phyloP scores from a whole-genome alignment of 2,888 invertebrate genomes.

The Drosophila mettleri region DNA sequence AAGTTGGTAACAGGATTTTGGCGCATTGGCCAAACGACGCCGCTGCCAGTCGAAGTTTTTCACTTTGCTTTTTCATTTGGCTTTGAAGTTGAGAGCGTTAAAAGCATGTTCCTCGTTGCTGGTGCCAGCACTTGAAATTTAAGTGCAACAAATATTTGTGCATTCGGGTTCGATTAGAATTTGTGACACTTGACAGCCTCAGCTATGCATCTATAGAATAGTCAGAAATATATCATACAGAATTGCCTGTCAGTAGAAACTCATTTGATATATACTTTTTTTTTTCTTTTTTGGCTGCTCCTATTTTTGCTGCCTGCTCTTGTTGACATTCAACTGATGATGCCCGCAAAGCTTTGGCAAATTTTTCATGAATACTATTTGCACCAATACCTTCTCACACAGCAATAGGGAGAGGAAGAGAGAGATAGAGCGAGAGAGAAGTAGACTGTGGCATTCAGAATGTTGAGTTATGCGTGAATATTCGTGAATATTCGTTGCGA shows the following conservation, averaged over 20 bases:
- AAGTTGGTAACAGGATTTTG: constrained; percentile 55
- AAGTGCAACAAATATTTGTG: constrained; percentile 56
- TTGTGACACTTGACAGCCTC: constrained; percentile 9
- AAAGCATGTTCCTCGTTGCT: neutral
- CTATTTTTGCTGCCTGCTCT: constrained; percentile 34
- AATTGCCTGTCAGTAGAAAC: constrained; percentile 40
- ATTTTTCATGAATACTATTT: constrained; percentile 76
- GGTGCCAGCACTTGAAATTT: constrained; percentile 48
- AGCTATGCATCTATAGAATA: neutral
- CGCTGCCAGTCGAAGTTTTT: constrained; percentile 62
- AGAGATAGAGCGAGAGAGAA: no score
- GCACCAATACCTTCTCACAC: no score
- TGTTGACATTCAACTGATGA: constrained; percentile 50
- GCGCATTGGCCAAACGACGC: constrained; percentile 25
- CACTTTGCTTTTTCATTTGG: constrained; percentile 43
- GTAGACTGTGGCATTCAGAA: constrained; percentile 15
- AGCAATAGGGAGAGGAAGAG: no score
- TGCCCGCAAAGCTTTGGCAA: constrained; percentile 59
- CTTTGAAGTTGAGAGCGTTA: constrained; percentile 17
- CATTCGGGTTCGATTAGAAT: constrained; percentile 42
- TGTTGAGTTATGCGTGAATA: constrained; percentile 71
- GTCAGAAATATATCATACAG: constrained; percentile 2
- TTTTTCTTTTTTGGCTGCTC: constrained; percentile 19
- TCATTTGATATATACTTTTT: constrained; percentile 47
- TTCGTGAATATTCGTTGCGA: constrained; percentile 45